Percentiles rank a stretch among this genome's conserved stretches.
phyloP scores from a whole-genome alignment of 92 coral and sea anemone species.

The Epizoanthus illoricatus region DNA sequence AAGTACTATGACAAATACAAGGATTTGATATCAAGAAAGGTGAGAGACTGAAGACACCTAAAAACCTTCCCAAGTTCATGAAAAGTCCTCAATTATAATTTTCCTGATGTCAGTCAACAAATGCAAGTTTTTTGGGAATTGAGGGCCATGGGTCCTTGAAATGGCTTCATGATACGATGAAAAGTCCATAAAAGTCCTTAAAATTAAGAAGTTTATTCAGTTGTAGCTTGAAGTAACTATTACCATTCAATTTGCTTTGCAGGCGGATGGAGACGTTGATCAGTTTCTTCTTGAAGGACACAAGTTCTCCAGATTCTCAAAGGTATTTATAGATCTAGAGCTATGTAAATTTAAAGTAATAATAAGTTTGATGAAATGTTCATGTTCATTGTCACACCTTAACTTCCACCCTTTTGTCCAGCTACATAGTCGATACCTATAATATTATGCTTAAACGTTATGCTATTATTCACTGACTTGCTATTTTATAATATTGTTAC shows the following conservation, averaged over 20 bases:
- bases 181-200: not conserved
- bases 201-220: not conserved
- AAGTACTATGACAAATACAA: slow-evolving; percentile 91
- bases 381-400: too few relatives aligned
- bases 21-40: slow-evolving; percentile 87
- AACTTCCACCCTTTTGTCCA: too few relatives aligned
- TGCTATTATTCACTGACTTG: not conserved
- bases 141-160: too few relatives aligned
- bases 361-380: too few relatives aligned
- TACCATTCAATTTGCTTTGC: not conserved
- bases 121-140: too few relatives aligned
- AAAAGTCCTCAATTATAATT: too few relatives aligned
- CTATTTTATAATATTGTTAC: too few relatives aligned
- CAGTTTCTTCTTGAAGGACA: slow-evolving; percentile 96
- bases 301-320: slow-evolving; percentile 90
- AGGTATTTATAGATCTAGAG: slow-evolving; percentile 54
- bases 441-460: not conserved
- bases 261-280: slow-evolving; percentile 96
- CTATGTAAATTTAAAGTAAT: too few relatives aligned
- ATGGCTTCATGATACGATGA: too few relatives aligned
- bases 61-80: too few relatives aligned
- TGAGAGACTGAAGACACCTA: not conserved
- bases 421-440: not conserved
- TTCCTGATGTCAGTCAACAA: too few relatives aligned
- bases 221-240: not conserved